Base-by-base conservation (phyloP, 2,113 vertebrate genomes). In the Lasiurus cinereus region DNA sequence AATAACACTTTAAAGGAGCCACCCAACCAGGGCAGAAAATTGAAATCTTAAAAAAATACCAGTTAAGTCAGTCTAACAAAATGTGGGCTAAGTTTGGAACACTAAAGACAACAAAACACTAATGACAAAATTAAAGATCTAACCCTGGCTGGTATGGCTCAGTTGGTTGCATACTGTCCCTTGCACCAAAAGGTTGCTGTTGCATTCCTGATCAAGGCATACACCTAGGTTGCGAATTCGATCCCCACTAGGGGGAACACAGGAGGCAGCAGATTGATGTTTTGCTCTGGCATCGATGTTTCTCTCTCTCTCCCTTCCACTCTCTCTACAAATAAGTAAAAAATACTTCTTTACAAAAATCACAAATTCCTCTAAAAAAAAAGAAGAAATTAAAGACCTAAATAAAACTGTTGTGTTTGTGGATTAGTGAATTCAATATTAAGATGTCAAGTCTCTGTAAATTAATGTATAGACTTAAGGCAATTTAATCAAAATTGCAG, bases 101-200 rank as follows among this genome's bases (percentile, higher is more conserved):
- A 79, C 18, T 22, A 5, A 87, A 72, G 18, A 93, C 62, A 93
- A 56, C n/a, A 77, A 92, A 92, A 92, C 22, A 70, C 18, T 78
- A 15, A 86, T 56, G 7, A 72, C 72, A n/a, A 79, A 48, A 87
- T 50, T 72, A 87, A 93, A 79, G 36, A 70, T 36, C 21, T 56
- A 87, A 29, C 64, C 64, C 64, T 64, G 13, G 64, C 64, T 15
- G 13, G 13, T 66, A 13, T 66, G 64, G 64, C 64, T 66, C 64
- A 66, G 29, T 66, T 29, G 64, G 29, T 66, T 66, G 64, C 5
- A 29, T 31, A 31, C 29, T 31, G 13, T 66, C 64, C 15, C 64
- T 31, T 31, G 14, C 29, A 66, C 13, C 29, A 29, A 66, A 31
- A 66, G 13, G 64, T 66, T 31, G 29, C 29, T 4, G 64, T 7